phyloP scores from a whole-genome alignment of 2,888 invertebrate genomes.

The Drosophila rubida region DNA sequence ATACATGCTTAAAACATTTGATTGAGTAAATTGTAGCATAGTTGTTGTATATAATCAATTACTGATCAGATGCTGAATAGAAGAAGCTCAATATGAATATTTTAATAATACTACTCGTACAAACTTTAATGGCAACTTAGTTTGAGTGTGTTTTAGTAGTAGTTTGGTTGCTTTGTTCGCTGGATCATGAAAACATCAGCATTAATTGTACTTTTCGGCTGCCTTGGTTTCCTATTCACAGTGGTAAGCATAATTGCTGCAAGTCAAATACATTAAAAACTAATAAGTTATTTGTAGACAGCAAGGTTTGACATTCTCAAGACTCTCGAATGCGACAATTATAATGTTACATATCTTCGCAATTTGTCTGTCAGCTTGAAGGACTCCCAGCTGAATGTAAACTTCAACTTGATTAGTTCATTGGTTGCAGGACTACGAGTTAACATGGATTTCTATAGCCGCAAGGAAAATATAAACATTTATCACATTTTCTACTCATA shows the following conservation, averaged over 20 bases:
- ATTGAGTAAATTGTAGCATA: not conserved
- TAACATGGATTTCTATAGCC: slow-evolving; percentile 33
- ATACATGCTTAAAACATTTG: not conserved
- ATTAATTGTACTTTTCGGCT: not conserved
- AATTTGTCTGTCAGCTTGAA: slow-evolving; percentile 26
- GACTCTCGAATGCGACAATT: slow-evolving; percentile 25
- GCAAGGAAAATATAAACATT: slow-evolving; percentile 7
- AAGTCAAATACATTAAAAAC: not conserved
- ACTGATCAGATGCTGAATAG: not conserved
- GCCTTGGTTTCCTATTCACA: not conserved
- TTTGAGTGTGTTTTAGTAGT: not conserved
- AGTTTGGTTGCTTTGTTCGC: not conserved
- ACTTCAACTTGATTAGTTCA: slow-evolving; percentile 16
- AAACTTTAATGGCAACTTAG: not conserved
- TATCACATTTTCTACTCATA: slow-evolving; percentile 49
- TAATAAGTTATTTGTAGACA: slow-evolving; percentile 28
- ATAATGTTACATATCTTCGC: slow-evolving; percentile 36
- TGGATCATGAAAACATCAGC: slow-evolving; percentile 2
- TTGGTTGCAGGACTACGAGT: slow-evolving; percentile 26
- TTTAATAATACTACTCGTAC: not conserved
- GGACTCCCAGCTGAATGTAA: slow-evolving; percentile 20
- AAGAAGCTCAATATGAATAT: not conserved
- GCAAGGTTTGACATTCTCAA: slow-evolving; percentile 25
- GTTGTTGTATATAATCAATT: not conserved
- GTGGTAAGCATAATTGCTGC: slow-evolving; percentile 16